These are phyloP conservation scores for Aplodontia rufa DNA, from an alignment of 2,113 vertebrate species.

Conservation along the genomic window DNA sequence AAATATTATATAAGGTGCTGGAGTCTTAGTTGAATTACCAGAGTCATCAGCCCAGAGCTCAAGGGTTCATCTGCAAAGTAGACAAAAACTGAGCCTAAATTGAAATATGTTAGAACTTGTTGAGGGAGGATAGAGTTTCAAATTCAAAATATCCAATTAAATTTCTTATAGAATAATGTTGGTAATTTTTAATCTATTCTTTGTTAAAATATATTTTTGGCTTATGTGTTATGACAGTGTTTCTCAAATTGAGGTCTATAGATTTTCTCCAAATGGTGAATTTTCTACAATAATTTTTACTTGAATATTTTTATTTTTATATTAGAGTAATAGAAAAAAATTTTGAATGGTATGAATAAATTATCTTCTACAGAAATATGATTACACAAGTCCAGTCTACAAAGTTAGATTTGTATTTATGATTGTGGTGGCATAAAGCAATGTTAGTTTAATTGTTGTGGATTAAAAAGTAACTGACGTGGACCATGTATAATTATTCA, in stretches of 20 bases:
- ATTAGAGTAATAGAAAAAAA: background rate
- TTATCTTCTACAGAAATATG: background rate
- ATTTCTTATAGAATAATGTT: background rate
- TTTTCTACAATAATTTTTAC: background rate
- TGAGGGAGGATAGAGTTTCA: background rate
- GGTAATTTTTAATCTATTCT: conserved; percentile 14
- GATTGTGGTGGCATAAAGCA: background rate
- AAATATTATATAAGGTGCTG: background rate
- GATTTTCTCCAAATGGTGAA: background rate
- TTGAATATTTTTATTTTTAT: conserved; percentile 28
- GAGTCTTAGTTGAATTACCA: background rate
- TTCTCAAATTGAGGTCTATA: background rate
- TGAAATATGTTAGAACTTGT: background rate
- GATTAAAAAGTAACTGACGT: background rate
- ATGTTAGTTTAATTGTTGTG: background rate
- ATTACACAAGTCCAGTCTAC: background rate
- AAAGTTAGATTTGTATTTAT: background rate
- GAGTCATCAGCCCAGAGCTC: background rate
- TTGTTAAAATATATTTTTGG: background rate
- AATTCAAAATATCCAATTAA: background rate
- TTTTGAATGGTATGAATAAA: background rate
- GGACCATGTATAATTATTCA: background rate
- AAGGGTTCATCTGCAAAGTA: background rate
- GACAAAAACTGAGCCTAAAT: background rate
- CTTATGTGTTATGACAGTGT: background rate